A percentile compares a stretch with the other conserved stretches of the same genome.
Evolutionary conservation across 2,888 invertebrate species (phyloP).

Genomic region (Nephrotoma guestfalica): DNA sequence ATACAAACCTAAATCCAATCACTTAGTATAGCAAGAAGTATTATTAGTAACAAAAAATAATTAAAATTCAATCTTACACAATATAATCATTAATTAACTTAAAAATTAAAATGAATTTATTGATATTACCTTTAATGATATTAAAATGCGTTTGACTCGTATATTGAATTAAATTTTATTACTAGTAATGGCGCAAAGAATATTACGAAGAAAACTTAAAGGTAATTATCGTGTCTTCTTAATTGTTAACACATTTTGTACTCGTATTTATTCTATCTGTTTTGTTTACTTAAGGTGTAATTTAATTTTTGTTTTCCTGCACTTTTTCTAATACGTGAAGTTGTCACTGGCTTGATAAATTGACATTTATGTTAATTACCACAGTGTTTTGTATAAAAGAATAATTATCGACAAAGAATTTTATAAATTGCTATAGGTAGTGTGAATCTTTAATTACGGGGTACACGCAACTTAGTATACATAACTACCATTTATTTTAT

Average conservation of each 20-base stretch:
- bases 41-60: background rate
- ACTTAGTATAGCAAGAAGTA: background rate
- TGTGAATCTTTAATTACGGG: background rate
- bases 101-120: background rate
- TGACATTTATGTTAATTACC: background rate
- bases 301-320: background rate
- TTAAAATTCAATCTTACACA: background rate
- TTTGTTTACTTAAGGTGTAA: background rate
- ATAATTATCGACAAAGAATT: background rate
- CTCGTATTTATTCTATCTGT: background rate
- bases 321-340: background rate
- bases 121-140: background rate
- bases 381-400: background rate
- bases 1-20: background rate
- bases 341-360: background rate
- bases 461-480: background rate
- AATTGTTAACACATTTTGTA: background rate
- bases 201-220: background rate
- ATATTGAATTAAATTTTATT: background rate
- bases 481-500: background rate
- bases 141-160: background rate
- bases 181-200: background rate
- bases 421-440: background rate
- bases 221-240: background rate
- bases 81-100: background rate